Base-by-base conservation (phyloP, 2,113 vertebrate species). In the Burhinus oedicnemus region DNA sequence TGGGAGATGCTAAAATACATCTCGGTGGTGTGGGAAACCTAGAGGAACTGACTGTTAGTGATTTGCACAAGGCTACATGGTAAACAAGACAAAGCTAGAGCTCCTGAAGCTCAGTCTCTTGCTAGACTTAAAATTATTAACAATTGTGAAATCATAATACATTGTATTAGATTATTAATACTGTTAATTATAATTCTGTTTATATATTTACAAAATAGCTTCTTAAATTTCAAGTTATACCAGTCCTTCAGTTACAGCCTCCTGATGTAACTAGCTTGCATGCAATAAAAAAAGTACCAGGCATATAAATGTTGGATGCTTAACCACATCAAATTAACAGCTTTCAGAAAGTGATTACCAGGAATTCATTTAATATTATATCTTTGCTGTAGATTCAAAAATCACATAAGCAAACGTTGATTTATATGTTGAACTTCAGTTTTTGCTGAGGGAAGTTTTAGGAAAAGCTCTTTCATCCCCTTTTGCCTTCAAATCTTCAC, bases 381-480 rank as follows among this genome's bases (percentile, higher is more conserved):
- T 66, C 25, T 62, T 77, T 93, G 5, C 29, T 58, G 21, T 77
- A 47, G 42, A 66, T 64, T 54, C 12, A 60, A 81, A 93, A n/a
- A n/a, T 92, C 47, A 34, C 32, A 76, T 61, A 71, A 96, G 52
- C 42, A 92, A 82, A 68, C 12, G 42, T 62, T 87, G 70, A 87
- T 92, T 95, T 95, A 78, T 47, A 58, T 60, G 32, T 70, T 94
- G 36, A 60, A 90, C 5, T 83, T 93, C n/a, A 77, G 17, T 54
- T 94, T 95, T 90, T 94, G 38, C 83, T 74, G 36, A 95, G 55
- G 49, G 49, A 87, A 75, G 15, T 95, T 97, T 93, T 84, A 90
- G 68, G 61, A 89, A 55, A 81, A 96, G 54, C 54, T 81, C 64
- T 91, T 71, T 85, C 15, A 3, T 78, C 23, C 57, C 60, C 57